These are phyloP conservation scores for Mythimna pallens DNA, from an alignment of 2,888 invertebrate species.

Conservation along the genomic window DNA sequence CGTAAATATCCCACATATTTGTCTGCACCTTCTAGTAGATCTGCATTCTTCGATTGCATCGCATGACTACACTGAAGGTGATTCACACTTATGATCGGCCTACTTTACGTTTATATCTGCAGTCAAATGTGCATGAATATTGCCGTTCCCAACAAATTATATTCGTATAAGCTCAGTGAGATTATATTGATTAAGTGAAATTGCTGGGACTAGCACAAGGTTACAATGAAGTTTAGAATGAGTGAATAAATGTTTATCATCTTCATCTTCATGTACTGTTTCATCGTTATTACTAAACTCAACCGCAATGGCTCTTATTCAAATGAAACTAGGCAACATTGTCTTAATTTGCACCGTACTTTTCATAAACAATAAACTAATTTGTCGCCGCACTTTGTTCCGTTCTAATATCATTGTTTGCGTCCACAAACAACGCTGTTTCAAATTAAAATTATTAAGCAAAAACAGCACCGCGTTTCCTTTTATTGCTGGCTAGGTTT, in stretches of 20 bases:
- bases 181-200: constrained; percentile 46
- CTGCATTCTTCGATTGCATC: constrained; percentile 41
- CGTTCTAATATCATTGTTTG: constrained; percentile 34
- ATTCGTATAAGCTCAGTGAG: constrained; percentile 54
- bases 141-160: constrained; percentile 58
- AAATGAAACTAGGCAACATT: neutral
- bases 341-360: neutral
- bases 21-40: constrained; percentile 39
- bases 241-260: neutral
- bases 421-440: constrained; percentile 27
- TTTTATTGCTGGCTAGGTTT: constrained; percentile 18
- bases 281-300: constrained; percentile 1
- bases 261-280: neutral
- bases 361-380: constrained; percentile 29
- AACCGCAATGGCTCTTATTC: neutral
- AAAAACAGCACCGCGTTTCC: constrained; percentile 13
- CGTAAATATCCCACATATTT: neutral
- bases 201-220: constrained; percentile 15
- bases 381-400: constrained; percentile 40
- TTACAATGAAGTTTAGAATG: constrained; percentile 21
- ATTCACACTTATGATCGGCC: constrained; percentile 66
- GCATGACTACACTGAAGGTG: constrained; percentile 56
- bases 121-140: constrained; percentile 63
- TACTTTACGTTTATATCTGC: constrained; percentile 68
- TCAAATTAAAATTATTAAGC: constrained; percentile 30